Percentiles rank a stretch among this genome's conserved stretches.
These are phyloP conservation scores for Acipenser ruthenus DNA, from an alignment of 2,797 vertebrate genomes.

Conservation along the genomic window DNA sequence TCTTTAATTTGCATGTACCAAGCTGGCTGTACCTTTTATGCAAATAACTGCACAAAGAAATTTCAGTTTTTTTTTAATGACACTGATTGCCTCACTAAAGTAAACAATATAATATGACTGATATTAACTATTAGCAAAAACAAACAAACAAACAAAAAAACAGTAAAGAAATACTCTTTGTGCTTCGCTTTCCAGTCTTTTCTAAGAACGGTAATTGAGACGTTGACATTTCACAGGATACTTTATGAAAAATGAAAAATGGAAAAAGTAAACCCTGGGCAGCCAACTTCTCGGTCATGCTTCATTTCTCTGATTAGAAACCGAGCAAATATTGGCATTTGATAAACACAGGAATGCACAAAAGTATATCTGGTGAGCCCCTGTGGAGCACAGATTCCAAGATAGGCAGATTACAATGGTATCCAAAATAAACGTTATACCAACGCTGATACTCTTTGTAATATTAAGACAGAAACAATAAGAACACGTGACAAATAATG, in stretches of 20 bases:
- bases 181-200: background rate
- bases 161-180: background rate
- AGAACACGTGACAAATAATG: no score
- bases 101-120: background rate
- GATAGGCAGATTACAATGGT: conserved; percentile 32
- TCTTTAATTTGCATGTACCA: conserved; percentile 65
- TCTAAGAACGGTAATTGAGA: background rate
- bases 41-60: conserved; percentile 63
- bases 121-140: no score
- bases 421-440: conserved; percentile 30
- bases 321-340: conserved; percentile 52
- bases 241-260: conserved; percentile 8
- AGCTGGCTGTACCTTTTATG: conserved; percentile 62
- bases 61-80: conserved; percentile 54
- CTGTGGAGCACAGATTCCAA: conserved; percentile 39
- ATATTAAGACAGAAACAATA: background rate
- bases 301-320: conserved; percentile 39
- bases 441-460: background rate
- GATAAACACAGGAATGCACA: conserved; percentile 35
- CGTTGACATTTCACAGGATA: background rate
- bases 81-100: conserved; percentile 47
- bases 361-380: no score
- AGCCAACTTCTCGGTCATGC: conserved; percentile 34
- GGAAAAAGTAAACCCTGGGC: no score
- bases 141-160: background rate